Evolutionary conservation across 2,113 vertebrate species (phyloP).

Genomic region (Cygnus buccinator): DNA sequence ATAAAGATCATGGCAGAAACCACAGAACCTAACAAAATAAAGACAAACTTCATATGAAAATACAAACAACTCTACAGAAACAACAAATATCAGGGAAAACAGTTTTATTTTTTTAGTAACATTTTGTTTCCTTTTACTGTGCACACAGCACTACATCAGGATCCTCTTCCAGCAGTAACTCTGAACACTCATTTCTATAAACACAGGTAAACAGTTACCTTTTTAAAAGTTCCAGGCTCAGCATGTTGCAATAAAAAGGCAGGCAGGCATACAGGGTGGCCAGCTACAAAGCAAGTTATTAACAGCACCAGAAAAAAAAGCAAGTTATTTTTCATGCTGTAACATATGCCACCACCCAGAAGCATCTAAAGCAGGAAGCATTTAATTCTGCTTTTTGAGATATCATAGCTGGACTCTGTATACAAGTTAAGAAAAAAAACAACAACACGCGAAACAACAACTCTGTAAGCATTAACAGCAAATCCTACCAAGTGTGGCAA

Average conservation of each 20-base stretch:
- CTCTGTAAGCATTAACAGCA: neutral
- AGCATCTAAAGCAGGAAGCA: neutral
- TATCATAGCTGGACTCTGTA: neutral
- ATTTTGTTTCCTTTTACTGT: neutral
- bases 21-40: neutral
- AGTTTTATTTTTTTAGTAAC: neutral
- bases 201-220: neutral
- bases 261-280: neutral
- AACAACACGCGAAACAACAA: neutral
- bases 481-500: neutral
- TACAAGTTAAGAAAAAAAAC: neutral
- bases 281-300: neutral
- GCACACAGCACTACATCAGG: neutral
- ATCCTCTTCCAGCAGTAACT: neutral
- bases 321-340: neutral
- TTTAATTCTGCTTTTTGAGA: neutral
- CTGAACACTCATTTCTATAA: neutral
- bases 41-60: neutral
- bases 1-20: neutral
- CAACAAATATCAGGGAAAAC: neutral
- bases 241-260: neutral
- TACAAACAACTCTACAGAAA: neutral
- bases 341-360: neutral
- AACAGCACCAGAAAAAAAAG: neutral
- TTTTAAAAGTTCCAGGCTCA: neutral